Conservation (phyloP, 2,888 invertebrate genomes). For the Hypomecis atomaria region DNA sequence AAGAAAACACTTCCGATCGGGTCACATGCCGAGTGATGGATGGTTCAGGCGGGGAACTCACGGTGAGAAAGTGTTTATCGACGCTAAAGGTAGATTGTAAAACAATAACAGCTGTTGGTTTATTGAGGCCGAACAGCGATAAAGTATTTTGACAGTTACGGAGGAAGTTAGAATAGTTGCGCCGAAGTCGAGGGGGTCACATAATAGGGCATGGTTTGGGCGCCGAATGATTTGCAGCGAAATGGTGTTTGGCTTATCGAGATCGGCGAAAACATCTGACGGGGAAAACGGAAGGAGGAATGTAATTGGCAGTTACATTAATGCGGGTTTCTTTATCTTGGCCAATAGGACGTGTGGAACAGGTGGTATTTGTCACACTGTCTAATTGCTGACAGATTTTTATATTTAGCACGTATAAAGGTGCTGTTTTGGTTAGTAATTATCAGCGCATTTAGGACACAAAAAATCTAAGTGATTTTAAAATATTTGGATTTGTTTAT, state of each 20-base stretch:
- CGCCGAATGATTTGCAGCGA: constrained; percentile 42
- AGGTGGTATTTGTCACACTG: constrained; percentile 30
- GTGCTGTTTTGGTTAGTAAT: neutral
- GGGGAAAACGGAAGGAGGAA: constrained; percentile 25
- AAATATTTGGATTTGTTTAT: too few relatives aligned
- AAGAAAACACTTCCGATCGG: constrained; percentile 14
- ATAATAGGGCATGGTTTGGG: constrained; percentile 27
- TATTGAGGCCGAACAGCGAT: constrained; percentile 26
- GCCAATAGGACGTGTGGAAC: constrained; percentile 27
- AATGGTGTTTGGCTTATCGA: constrained; percentile 38
- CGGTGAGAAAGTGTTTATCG: constrained; percentile 23
- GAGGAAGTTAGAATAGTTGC: constrained; percentile 24
- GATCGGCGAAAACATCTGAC: constrained; percentile 40
- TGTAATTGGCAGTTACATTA: constrained; percentile 44
- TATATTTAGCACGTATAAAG: neutral
- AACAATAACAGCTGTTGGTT: constrained; percentile 30
- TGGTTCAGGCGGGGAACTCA: constrained; percentile 8
- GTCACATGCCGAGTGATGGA: constrained; percentile 23
- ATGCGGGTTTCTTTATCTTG: constrained; percentile 39
- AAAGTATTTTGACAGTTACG: constrained; percentile 37
- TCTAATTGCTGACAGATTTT: constrained; percentile 28
- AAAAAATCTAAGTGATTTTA: too few relatives aligned
- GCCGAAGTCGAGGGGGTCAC: constrained; percentile 26
- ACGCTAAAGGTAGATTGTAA: constrained; percentile 26
- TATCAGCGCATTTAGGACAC: too few relatives aligned